A percentile compares a stretch with the other conserved stretches of the same genome.
phyloP scores from a whole-genome alignment of 35 echinoderm and acorn worm genomes.

The Anneissia japonica region DNA sequence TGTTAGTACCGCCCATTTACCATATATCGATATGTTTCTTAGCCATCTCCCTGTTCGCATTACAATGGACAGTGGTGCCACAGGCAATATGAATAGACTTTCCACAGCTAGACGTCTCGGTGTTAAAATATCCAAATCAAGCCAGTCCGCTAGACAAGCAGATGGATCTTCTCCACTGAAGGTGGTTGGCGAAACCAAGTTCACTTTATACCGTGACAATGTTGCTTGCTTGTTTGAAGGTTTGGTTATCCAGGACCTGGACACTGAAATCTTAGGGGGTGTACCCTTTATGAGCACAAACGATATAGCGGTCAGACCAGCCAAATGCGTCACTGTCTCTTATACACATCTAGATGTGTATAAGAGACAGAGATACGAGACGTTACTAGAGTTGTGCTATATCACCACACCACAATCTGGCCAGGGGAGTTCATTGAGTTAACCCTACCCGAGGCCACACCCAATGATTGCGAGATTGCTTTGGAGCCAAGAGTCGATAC shows the following conservation, averaged over 20 bases:
- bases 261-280: conserved; percentile 52
- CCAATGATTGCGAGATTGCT: neutral
- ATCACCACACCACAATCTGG: neutral
- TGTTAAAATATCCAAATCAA: neutral
- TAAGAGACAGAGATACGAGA: too few relatives aligned
- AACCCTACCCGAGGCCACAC: neutral
- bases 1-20: neutral
- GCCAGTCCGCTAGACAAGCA: conserved; percentile 64
- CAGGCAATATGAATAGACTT: conserved; percentile 51
- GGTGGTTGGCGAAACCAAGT: conserved; percentile 50
- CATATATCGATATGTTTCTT: neutral
- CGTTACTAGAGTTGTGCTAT: too few relatives aligned
- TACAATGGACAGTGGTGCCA: conserved; percentile 54
- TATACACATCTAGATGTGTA: too few relatives aligned
- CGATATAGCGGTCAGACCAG: conserved; percentile 21
- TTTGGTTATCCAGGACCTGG: conserved; percentile 50
- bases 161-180: conserved; percentile 66
- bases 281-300: conserved; percentile 57
- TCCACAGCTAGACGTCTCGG: conserved; percentile 26
- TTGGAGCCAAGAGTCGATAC: conserved; percentile 1
- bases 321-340: neutral
- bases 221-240: conserved; percentile 44
- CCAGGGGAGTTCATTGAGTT: conserved; percentile 28
- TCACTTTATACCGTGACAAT: conserved; percentile 32
- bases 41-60: conserved; percentile 14